Base-by-base conservation (phyloP, 2,797 vertebrate species). In the Melanotaenia trifasciata region DNA sequence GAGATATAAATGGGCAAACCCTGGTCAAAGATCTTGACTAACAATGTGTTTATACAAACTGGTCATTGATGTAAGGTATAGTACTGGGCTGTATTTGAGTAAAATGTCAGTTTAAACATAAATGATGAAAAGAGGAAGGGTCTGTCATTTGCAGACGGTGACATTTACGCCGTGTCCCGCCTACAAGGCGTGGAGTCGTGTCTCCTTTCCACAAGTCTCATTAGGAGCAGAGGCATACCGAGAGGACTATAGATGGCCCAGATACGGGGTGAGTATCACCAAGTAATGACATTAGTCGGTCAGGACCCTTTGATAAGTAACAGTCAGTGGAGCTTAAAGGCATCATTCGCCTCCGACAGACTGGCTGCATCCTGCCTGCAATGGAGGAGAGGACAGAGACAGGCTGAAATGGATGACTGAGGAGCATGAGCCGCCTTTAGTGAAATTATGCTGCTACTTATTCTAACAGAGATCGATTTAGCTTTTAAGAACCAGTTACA, bases 161-260 rank as follows among this genome's bases (percentile, higher is more conserved):
- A 88, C 88, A 89, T 83, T 87, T 78, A 50, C 76, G 76, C 57
- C 35, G 81, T 60, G 91, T 84, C 89, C 92, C 93, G 89, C 93
- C 93, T 71, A 89, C 88, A 90, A 92, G 92, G 93, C 92, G 91
- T 91, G 93, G 93, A 90, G 38, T 74, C 38, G 79, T 71, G 74
- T 82, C 84, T 87, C 61, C 40, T 87, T 54, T 81, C 80, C 84
- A 53, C 76, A 85, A 92, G 69, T 87, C 50, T 76, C 76, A 74
- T 74, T 36, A 60, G 65, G 51, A 69, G 76, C 28, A 69, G 56
- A 53, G 30, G 74, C 73, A 78, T 36, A 69, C 70, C 11, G 73
- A 70, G 78, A 81, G 77, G 88, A 87, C 88, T 84, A 81, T 71
- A 85, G 67, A 86, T 90, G 87, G 84, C 88, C 78, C 74, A 67